Conservation (phyloP, 2,797 vertebrate genomes). For the Xiphophorus birchmanni region DNA sequence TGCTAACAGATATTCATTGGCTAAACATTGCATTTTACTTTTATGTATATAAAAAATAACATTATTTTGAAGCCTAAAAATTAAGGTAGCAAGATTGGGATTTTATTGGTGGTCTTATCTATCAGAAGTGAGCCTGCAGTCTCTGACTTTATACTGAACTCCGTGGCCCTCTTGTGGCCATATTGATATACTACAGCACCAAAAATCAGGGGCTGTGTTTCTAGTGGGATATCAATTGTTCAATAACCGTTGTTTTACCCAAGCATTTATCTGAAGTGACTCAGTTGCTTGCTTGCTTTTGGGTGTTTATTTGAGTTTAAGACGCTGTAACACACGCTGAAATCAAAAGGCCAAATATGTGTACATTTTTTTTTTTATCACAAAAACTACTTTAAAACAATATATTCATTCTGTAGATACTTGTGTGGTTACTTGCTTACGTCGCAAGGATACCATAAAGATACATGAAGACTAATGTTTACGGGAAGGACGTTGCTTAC, state of each 20-base stretch:
- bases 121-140: neutral
- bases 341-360: neutral
- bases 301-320: neutral
- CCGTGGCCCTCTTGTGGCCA: constrained; percentile 17
- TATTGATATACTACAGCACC: neutral
- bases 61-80: neutral
- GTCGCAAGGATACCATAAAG: neutral
- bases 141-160: neutral
- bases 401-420: neutral
- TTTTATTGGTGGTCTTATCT: neutral
- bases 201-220: neutral
- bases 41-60: neutral
- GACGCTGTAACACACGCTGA: neutral
- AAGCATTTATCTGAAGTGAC: neutral
- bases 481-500: neutral
- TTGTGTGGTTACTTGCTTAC: neutral
- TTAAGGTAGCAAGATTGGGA: neutral
- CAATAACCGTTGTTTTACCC: neutral
- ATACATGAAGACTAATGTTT: neutral
- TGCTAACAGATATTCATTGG: neutral
- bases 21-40: neutral
- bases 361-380: neutral
- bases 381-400: neutral
- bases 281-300: neutral
- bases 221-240: neutral